Percentiles rank a stretch among this genome's conserved stretches.
phyloP scores from a whole-genome alignment of 2,797 vertebrate species.

The Orientallactaga sibirica region DNA sequence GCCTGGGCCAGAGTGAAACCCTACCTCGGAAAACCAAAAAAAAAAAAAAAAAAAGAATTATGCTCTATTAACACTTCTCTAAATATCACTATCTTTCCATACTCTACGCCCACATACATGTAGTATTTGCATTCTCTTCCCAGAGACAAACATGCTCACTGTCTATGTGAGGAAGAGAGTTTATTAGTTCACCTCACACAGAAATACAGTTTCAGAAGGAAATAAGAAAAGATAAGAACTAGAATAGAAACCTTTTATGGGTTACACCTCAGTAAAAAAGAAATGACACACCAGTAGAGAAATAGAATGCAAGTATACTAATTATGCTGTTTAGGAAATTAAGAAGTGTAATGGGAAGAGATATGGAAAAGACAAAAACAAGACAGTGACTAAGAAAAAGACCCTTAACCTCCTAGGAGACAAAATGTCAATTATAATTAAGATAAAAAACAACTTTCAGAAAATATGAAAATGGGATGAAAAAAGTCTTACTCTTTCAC shows the following conservation, averaged over 20 bases:
- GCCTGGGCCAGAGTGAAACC: too few species aligned
- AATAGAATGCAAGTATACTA: neutral
- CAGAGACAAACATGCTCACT: constrained; percentile 4
- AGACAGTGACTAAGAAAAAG: neutral
- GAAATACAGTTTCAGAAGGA: constrained; percentile 48
- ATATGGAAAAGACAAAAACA: constrained; percentile 21
- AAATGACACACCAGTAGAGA: neutral
- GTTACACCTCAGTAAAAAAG: constrained; percentile 23
- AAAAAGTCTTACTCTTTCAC: constrained; percentile 96
- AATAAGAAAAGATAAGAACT: constrained; percentile 32
- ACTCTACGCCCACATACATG: neutral
- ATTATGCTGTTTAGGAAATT: constrained; percentile 32
- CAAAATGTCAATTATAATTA: constrained; percentile 43
- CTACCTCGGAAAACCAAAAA: too few species aligned
- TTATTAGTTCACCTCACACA: neutral
- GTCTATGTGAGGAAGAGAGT: constrained; percentile 9
- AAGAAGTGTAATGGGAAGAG: constrained; percentile 55
- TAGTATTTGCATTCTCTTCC: neutral
- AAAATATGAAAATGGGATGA: constrained; percentile 62
- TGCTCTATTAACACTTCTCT: neutral
- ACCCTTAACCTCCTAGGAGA: constrained; percentile 40
- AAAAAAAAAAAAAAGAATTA: neutral
- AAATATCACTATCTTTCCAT: neutral
- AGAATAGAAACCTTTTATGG: neutral
- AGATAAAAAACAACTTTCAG: constrained; percentile 57